Base-by-base conservation (phyloP, 2,113 vertebrate genomes). In the Mesoclemmys tuberculata region DNA sequence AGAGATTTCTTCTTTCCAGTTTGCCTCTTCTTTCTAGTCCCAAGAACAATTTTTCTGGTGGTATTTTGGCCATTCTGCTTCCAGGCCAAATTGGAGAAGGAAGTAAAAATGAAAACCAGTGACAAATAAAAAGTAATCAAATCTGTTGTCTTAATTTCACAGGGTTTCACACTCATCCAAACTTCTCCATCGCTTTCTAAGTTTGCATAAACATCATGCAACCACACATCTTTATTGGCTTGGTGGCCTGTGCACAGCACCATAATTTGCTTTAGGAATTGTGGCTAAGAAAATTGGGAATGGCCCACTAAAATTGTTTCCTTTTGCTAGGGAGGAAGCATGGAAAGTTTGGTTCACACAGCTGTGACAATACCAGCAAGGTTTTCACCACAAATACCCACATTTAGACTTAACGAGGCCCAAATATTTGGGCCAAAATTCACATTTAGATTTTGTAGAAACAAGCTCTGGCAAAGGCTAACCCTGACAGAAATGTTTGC, bases 261-360 rank as follows among this genome's bases (percentile, higher is more conserved):
- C 92, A 74, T 93, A 96, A 96, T 87, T 92, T 90, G 94, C 92
- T 90, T 93, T 88, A 92, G 91, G 89, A 97, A 92, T 90, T 3
- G 38, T 58, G 89, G 78, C 90, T 93, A 82, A 84, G 80, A 82
- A 94, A 95, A 89, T 44, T 89, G 92, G 90, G 61, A 95, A 92
- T 38, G 92, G 94, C 75, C 82, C 87, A 93, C 90, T 93, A 92
- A 91, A 71, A 71, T 38, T 71, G 46, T 85, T 84, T 41, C 84
- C 84, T 0, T 0, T 10, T 85, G 87, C 94, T 90, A 64, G 24
- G 55, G 74, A 94, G 80, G 84, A 88, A 84, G 71, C 87, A 85
- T 82, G 80, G 80, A 14, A 92, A 64, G 0, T 0, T 46, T 78
- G 78, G 56, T 78, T 96, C 91, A 80, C 64, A 82, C 56, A 90